These are phyloP conservation scores for Caenorhabditis sulstoni DNA, from an alignment of 2,888 invertebrate genomes.

Conservation along the genomic window DNA sequence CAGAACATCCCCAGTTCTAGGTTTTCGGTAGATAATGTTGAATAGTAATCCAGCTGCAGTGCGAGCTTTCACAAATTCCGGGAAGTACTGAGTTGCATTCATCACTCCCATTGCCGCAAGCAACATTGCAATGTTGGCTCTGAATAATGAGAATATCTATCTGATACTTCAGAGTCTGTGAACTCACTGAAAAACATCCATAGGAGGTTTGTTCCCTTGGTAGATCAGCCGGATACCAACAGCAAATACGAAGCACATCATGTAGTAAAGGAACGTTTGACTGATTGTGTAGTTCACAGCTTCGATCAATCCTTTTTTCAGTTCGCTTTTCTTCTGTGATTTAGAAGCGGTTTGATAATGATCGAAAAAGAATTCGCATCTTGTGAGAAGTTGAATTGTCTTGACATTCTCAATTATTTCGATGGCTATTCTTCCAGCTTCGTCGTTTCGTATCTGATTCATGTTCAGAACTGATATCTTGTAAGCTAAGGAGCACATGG, in stretches of 20 bases:
- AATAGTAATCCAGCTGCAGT: conserved; percentile 81
- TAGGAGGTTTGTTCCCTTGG: conserved; percentile 52
- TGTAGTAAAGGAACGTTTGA: conserved; percentile 69
- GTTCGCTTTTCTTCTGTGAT: conserved; percentile 42
- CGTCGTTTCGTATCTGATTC: conserved; percentile 80
- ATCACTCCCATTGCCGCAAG: conserved; percentile 69
- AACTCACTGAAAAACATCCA: conserved; percentile 64
- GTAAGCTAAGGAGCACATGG: conserved; percentile 81
- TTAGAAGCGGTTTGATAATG: conserved; percentile 69
- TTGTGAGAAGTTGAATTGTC: conserved; percentile 81
- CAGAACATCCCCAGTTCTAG: conserved; percentile 79
- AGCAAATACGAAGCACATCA: conserved; percentile 65
- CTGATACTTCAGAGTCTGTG: not conserved
- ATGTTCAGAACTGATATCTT: conserved; percentile 80
- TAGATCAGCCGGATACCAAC: conserved; percentile 68
- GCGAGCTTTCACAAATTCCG: conserved; percentile 82
- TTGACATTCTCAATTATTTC: conserved; percentile 82
- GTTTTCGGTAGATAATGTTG: conserved; percentile 78
- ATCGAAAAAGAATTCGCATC: conserved; percentile 80
- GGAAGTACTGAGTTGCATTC: conserved; percentile 76
- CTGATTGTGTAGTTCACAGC: conserved; percentile 63
- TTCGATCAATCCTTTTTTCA: conserved; percentile 56
- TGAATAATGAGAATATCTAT: conserved; percentile 8
- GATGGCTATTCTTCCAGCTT: conserved; percentile 82
- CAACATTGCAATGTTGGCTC: conserved; percentile 62